phyloP scores from a whole-genome alignment of 2,797 vertebrate species.

The Knipowitschia caucasica region DNA sequence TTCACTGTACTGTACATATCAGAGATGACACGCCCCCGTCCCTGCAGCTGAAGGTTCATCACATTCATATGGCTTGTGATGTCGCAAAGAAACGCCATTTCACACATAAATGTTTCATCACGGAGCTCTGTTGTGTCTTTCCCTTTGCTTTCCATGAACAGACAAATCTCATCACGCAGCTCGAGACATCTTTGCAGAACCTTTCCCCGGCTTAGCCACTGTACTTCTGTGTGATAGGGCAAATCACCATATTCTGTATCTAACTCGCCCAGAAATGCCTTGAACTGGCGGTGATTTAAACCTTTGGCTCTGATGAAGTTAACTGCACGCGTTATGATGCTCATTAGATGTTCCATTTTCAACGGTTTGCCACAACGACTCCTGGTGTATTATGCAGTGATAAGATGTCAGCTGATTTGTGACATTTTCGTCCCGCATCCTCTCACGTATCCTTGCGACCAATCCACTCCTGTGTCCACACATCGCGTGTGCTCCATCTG shows the following conservation, averaged over 20 bases:
- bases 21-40: conserved; percentile 1
- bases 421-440: conserved; percentile 4
- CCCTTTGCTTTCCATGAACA: conserved; percentile 20
- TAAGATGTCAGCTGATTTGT: conserved; percentile 16
- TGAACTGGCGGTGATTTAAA: conserved; percentile 19
- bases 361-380: conserved; percentile 15
- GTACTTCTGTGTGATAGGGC: conserved; percentile 8
- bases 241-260: neutral
- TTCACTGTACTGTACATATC: conserved; percentile 3
- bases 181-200: neutral
- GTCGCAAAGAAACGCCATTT: conserved; percentile 30
- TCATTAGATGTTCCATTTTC: conserved; percentile 22
- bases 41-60: conserved; percentile 6
- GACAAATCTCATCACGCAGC: neutral
- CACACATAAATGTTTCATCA: conserved; percentile 15
- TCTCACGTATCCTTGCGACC: conserved; percentile 5
- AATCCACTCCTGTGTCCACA: conserved; percentile 18
- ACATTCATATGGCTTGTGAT: conserved; percentile 27
- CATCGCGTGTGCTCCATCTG: conserved; percentile 13
- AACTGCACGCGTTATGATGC: neutral
- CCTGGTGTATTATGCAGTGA: conserved; percentile 26
- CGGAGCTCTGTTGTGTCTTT: conserved; percentile 18
- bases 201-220: conserved; percentile 7
- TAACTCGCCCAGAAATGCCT: conserved; percentile 1
- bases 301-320: conserved; percentile 24